phyloP scores from a whole-genome alignment of 2,888 invertebrate genomes.

The Drosophila atroscutellata region DNA sequence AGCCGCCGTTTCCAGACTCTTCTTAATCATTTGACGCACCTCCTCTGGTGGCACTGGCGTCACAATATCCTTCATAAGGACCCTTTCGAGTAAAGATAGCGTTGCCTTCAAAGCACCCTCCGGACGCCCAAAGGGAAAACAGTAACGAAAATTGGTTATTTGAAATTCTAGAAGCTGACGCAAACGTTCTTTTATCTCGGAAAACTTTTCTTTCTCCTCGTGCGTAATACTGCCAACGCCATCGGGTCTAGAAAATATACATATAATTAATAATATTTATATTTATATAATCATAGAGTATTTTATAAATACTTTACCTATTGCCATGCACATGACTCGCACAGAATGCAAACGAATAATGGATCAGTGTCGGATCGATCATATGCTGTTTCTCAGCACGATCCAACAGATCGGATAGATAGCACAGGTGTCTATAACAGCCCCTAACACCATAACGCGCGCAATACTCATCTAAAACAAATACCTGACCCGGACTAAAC shows the following conservation, averaged over 20 bases:
- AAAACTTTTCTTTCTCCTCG: slow-evolving; percentile 99
- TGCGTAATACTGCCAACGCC: slow-evolving; percentile 99
- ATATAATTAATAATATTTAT: background rate
- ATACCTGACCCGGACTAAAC: slow-evolving; percentile 99
- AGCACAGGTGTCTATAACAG: slow-evolving; percentile 98
- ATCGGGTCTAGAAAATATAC: slow-evolving; percentile 90
- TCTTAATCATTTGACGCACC: slow-evolving; percentile 97
- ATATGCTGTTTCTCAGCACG: slow-evolving; percentile 97
- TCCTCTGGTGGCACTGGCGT: slow-evolving; percentile 98
- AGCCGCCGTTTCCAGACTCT: slow-evolving; percentile 98
- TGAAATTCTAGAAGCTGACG: slow-evolving; percentile 97
- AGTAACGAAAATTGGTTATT: slow-evolving; percentile 99
- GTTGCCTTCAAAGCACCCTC: slow-evolving; percentile 99
- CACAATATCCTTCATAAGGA: slow-evolving; percentile 99
- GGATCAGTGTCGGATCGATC: slow-evolving; percentile 99
- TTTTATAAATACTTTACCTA: slow-evolving; percentile 87
- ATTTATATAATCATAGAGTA: background rate
- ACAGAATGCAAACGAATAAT: slow-evolving; percentile 99
- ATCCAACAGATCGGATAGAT: slow-evolving; percentile 97
- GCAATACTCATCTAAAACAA: slow-evolving; percentile 99
- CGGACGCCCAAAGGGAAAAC: slow-evolving; percentile 99
- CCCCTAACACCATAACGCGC: slow-evolving; percentile 98
- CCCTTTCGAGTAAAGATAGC: slow-evolving; percentile 96
- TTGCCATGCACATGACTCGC: slow-evolving; percentile 99
- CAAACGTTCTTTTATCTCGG: slow-evolving; percentile 97